These are phyloP conservation scores for Choloepus didactylus DNA, from an alignment of 2,797 vertebrate species.

Conservation along the genomic window DNA sequence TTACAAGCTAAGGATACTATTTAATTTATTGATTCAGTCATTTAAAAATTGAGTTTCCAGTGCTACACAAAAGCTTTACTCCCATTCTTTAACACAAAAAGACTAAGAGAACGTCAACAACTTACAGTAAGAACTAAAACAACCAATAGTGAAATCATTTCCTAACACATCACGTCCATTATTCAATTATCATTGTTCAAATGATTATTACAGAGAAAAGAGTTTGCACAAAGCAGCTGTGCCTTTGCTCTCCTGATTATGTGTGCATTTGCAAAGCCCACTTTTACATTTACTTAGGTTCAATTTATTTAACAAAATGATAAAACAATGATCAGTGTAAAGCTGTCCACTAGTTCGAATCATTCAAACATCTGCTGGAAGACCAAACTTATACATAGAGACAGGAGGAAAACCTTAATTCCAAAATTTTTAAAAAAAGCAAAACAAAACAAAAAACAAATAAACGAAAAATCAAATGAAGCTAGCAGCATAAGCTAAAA, in stretches of 20 bases:
- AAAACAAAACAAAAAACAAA: background rate
- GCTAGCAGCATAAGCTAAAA: background rate
- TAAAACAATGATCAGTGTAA: background rate
- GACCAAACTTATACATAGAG: background rate
- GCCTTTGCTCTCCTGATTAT: background rate
- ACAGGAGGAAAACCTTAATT: background rate
- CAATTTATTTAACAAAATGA: background rate
- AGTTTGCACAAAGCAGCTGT: background rate
- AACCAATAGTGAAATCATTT: background rate
- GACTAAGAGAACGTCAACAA: background rate
- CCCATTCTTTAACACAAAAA: slow-evolving; percentile 1
- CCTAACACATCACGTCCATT: background rate
- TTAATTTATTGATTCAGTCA: background rate
- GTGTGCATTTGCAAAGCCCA: background rate
- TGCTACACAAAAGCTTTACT: background rate
- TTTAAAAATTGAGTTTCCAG: background rate
- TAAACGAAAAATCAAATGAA: background rate
- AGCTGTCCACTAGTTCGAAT: background rate
- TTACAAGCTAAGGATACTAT: background rate
- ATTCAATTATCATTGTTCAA: background rate
- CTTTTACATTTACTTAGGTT: background rate
- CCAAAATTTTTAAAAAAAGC: background rate
- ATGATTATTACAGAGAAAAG: background rate
- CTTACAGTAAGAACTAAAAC: background rate
- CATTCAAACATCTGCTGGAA: background rate